These are phyloP conservation scores for Coelogynopora nodosa DNA, from an alignment of 2,888 invertebrate species.

Conservation along the genomic window DNA sequence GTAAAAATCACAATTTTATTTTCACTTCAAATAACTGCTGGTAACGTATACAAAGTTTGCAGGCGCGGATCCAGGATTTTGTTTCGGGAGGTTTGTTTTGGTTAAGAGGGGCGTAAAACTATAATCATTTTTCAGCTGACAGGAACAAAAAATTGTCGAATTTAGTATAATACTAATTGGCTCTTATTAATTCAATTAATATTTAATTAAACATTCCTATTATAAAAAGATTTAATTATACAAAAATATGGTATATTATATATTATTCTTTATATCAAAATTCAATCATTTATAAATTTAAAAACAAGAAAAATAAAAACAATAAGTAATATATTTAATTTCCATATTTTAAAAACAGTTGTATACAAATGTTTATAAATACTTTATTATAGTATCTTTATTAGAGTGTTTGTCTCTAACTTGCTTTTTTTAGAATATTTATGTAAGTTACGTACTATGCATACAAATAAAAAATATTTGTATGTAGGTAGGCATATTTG, in stretches of 20 bases:
- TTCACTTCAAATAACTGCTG: no score
- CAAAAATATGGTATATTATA: neutral
- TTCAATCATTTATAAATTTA: neutral
- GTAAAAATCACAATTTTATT: no score
- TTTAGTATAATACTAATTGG: neutral
- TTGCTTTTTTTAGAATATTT: no score
- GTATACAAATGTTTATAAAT: no score
- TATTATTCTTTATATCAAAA: neutral
- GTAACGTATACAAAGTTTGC: no score
- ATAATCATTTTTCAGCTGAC: neutral
- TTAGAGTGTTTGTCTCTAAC: no score
- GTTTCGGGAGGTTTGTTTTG: neutral
- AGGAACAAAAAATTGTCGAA: neutral
- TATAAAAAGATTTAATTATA: neutral
- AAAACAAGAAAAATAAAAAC: neutral
- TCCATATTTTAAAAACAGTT: neutral
- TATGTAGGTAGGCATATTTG: no score
- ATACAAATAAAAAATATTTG: no score
- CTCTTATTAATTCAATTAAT: neutral
- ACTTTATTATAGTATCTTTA: neutral
- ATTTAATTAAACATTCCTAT: neutral
- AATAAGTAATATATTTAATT: neutral
- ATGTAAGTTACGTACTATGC: no score
- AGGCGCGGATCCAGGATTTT: neutral
- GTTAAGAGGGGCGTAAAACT: neutral